These are phyloP conservation scores for Hydropotes inermis DNA, from an alignment of 2,113 vertebrate genomes.

Conservation along the genomic window DNA sequence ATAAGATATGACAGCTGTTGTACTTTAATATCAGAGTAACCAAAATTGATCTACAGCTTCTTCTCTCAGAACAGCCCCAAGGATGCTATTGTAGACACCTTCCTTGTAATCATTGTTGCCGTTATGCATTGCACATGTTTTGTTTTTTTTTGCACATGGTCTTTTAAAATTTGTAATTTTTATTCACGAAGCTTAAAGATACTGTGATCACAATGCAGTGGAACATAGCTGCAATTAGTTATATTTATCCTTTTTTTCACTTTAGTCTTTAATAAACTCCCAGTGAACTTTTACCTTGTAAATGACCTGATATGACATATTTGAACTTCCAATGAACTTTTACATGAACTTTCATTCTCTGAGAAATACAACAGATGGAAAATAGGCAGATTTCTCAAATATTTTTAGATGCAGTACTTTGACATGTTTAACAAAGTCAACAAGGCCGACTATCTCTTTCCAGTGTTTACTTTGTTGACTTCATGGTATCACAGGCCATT, in stretches of 20 bases:
- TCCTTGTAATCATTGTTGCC: neutral
- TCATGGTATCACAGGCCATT: slow-evolving; percentile 67
- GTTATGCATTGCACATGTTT: neutral
- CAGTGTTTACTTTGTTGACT: slow-evolving; percentile 77
- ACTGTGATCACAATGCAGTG: slow-evolving; percentile 1
- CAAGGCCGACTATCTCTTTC: slow-evolving; percentile 73
- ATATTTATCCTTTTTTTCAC: slow-evolving; percentile 37
- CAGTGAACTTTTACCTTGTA: slow-evolving; percentile 85
- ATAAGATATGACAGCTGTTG: neutral
- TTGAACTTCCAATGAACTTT: slow-evolving; percentile 86
- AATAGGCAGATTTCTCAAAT: slow-evolving; percentile 82
- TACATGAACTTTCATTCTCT: slow-evolving; percentile 83
- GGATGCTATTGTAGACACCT: neutral
- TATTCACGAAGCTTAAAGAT: slow-evolving; percentile 49
- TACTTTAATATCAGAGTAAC: neutral
- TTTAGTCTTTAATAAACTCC: slow-evolving; percentile 75
- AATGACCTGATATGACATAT: slow-evolving; percentile 82
- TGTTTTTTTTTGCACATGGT: neutral
- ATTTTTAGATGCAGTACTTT: slow-evolving; percentile 79
- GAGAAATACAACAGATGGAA: slow-evolving; percentile 86
- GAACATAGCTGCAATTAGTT: slow-evolving; percentile 61
- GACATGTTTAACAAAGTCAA: slow-evolving; percentile 74
- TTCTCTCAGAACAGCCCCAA: neutral
- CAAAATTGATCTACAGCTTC: neutral
- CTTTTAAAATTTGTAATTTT: slow-evolving; percentile 48